A percentile compares a stretch with the other conserved stretches of the same genome.
Conservation (phyloP, 2,797 vertebrate genomes). For the Spinibarbus caldwelli region DNA sequence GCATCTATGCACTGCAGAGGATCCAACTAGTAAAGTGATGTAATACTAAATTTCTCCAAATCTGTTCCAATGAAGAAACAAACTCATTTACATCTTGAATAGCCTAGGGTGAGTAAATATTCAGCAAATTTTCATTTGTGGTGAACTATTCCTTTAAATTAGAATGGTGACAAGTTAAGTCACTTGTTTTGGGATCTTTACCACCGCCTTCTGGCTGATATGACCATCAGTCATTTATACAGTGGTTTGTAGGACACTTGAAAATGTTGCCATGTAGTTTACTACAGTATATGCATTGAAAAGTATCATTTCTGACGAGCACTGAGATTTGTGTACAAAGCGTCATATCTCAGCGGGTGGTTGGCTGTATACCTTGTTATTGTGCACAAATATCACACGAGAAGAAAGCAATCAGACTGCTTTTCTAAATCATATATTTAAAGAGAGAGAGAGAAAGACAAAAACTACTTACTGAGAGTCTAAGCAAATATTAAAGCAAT, state of each 20-base stretch:
- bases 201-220: not conserved
- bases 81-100: too few relatives aligned
- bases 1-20: too few relatives aligned
- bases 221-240: not conserved
- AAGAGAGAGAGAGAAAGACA: not conserved
- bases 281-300: not conserved
- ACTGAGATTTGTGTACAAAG: not conserved
- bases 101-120: too few relatives aligned
- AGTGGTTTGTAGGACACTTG: not conserved
- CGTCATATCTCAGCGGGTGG: not conserved
- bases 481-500: slow-evolving; percentile 7
- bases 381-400: not conserved
- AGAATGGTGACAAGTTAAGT: not conserved
- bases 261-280: not conserved
- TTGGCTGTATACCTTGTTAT: not conserved
- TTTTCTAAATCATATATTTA: slow-evolving; percentile 12
- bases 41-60: not conserved
- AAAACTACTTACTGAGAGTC: not conserved
- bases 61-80: not conserved
- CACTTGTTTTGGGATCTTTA: not conserved
- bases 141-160: too few relatives aligned
- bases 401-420: not conserved
- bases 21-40: too few relatives aligned
- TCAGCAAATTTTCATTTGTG: too few relatives aligned
- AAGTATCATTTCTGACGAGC: not conserved